Conservation (phyloP, 2,888 invertebrate species). For the Tinea trinotella region DNA sequence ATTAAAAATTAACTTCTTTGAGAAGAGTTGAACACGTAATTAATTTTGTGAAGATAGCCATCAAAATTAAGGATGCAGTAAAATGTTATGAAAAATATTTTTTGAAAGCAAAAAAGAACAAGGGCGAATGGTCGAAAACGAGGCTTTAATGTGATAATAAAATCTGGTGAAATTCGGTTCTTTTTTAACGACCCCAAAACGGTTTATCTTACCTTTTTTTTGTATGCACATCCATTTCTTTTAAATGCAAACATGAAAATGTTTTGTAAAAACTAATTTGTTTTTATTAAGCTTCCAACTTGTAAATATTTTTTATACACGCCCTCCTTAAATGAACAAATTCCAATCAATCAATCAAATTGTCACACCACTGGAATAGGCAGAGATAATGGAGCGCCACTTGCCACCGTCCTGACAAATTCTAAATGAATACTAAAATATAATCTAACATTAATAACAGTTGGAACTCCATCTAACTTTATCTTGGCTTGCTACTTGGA, state of each 20-base stretch:
- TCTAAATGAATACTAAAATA: no score
- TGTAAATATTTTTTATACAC: no score
- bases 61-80: slow-evolving; percentile 3
- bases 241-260: neutral
- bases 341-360: no score
- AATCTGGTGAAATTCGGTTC: neutral
- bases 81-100: slow-evolving; percentile 7
- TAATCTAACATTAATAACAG: no score
- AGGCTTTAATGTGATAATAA: slow-evolving; percentile 8
- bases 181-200: neutral
- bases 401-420: no score
- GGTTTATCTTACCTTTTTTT: neutral
- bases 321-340: no score
- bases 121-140: slow-evolving; percentile 8
- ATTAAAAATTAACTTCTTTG: slow-evolving; percentile 5
- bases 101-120: neutral
- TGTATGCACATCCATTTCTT: neutral
- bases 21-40: slow-evolving; percentile 14
- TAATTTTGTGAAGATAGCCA: slow-evolving; percentile 11
- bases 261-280: no score
- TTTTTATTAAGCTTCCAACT: no score
- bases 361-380: no score
- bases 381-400: no score
- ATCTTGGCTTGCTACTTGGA: no score
- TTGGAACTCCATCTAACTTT: no score